Base-by-base conservation (phyloP, 2,797 vertebrate genomes). In the Garrulus glandarius region DNA sequence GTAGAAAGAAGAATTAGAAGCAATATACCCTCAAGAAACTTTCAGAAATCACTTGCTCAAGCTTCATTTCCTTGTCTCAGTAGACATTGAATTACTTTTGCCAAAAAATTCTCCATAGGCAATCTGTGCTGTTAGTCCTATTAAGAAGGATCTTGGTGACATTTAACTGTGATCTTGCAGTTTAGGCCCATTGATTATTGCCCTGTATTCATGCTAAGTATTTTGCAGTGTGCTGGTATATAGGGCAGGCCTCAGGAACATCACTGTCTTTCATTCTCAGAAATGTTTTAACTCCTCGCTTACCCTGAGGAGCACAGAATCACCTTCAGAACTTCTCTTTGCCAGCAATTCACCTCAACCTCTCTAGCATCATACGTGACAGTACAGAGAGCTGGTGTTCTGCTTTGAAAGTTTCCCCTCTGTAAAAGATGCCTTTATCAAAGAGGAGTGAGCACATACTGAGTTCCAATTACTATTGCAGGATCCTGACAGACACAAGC, bases 251-350 rank as follows among this genome's bases (percentile, higher is more conserved):
- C 65, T 55, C 15, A 16, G 49, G 49, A 55, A 32, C 1, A 0
- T 37, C 29, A 8, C 17, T 53, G 11, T 44, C 3, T 0, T 23
- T 81, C 34, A 52, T 49, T 78, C 3, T 1, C 34, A 67, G 47
- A 70, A 87, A 44, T 4, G 5, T 26, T 11, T 37, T 37, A 43
- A 39, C 21, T 43, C 49, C 44, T 41, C 0, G 0, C 18, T 44
- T 47, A 16, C 26, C 9, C 29, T 1, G 0, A 12, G 39, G 17
- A 61, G 32, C 3, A 1, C 9, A 4, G 19, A 16, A 34, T 68
- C 49, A 21, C 21, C 11, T 46, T 37, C 23, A 88, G 30, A 67
- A 21, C 9, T 32, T 50, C 16, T 59, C 49, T 72, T 20, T 71
- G 63, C 23, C 39, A 34, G 41, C 15, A 44, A 6, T 61, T 65